Conservation (phyloP, 2,113 vertebrate species). For the Acrocephalus arundinaceus region DNA sequence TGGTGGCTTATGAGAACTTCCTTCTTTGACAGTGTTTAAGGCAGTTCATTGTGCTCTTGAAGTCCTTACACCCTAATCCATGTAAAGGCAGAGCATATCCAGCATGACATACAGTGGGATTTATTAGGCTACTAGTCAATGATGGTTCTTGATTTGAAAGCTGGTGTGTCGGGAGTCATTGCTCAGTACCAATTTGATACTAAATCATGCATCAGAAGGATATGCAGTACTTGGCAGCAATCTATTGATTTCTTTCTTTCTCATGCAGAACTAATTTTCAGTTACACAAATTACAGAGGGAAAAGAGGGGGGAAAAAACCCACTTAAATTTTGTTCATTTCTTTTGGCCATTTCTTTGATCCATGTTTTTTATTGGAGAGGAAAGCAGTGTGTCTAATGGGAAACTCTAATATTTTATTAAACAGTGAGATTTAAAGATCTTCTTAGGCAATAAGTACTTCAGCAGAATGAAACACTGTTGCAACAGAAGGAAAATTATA, state of each 20-base stretch:
- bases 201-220: background rate
- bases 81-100: background rate
- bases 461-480: constrained; percentile 20
- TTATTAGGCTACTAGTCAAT: background rate
- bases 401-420: constrained; percentile 13
- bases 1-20: background rate
- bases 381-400: background rate
- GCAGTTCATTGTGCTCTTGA: too few species aligned
- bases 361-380: constrained; percentile 7
- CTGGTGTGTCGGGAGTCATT: background rate
- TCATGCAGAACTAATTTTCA: constrained; percentile 20
- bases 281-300: constrained; percentile 17
- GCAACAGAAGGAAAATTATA: constrained; percentile 41
- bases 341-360: constrained; percentile 52
- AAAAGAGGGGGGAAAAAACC: background rate
- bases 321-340: constrained; percentile 25
- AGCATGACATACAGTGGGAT: background rate
- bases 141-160: background rate
- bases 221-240: background rate
- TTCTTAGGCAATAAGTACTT: constrained; percentile 28
- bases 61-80: background rate
- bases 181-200: background rate
- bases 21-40: background rate
- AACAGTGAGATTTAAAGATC: constrained; percentile 12
- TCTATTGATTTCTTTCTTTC: background rate